phyloP scores from a whole-genome alignment of 2,113 vertebrate genomes.

The Peromyscus leucopus region DNA sequence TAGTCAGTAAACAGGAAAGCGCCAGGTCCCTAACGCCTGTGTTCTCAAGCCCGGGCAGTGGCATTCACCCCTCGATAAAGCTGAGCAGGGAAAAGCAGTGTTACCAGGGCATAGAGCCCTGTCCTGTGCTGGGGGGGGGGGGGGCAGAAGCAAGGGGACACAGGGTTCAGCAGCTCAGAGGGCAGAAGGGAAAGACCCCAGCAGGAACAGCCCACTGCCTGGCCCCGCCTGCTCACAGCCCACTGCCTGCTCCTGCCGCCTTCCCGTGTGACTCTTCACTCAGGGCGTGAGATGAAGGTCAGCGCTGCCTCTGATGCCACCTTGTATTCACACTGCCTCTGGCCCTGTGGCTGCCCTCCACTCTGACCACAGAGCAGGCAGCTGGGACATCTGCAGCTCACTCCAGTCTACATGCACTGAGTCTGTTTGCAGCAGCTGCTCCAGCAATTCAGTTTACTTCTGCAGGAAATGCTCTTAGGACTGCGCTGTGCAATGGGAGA shows the following conservation, averaged over 20 bases:
- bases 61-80: background rate
- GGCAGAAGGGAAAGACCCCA: background rate
- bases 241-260: background rate
- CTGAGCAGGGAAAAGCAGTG: background rate
- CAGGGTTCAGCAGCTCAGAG: background rate
- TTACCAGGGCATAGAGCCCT: background rate
- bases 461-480: rapidly evolving
- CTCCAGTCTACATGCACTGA: rapidly evolving
- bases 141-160: background rate
- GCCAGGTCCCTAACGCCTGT: background rate
- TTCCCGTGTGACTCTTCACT: background rate
- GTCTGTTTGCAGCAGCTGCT: background rate
- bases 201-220: background rate
- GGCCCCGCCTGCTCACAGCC: rapidly evolving
- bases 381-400: background rate
- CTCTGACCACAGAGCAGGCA: rapidly evolving
- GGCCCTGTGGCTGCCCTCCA: too few species aligned
- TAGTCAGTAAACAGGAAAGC: background rate
- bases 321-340: too few species aligned
- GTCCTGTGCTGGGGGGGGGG: background rate
- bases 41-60: background rate
- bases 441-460: background rate
- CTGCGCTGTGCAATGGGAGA: background rate
- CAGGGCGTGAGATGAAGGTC: background rate
- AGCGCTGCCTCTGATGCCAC: rapidly evolving